These are phyloP conservation scores for Uloborus plumipes DNA, from an alignment of 2,888 invertebrate genomes.

Conservation along the genomic window DNA sequence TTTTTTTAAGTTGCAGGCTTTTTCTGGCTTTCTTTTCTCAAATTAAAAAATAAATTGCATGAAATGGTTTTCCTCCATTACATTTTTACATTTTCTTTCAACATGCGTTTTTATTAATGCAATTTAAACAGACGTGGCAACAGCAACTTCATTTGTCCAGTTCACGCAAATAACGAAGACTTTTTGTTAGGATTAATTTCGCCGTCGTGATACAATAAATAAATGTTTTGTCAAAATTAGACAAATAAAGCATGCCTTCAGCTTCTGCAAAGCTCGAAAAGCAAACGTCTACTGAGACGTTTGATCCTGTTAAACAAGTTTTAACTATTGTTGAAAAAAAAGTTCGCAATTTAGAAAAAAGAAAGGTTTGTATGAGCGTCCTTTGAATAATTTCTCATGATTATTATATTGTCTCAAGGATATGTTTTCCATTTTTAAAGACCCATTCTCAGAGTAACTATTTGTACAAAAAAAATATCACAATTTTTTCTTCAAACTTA, in stretches of 20 bases:
- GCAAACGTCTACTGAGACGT: constrained; percentile 77
- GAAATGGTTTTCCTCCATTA: too few species aligned
- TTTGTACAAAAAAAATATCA: too few species aligned
- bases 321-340: constrained; percentile 93
- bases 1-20: too few species aligned
- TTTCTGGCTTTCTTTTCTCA: too few species aligned
- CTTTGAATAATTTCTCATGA: background rate
- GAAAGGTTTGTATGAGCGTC: constrained; percentile 78
- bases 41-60: too few species aligned
- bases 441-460: too few species aligned
- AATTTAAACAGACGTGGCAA: constrained; percentile 6
- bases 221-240: constrained; percentile 50
- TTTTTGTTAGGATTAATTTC: background rate
- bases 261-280: constrained; percentile 88
- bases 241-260: constrained; percentile 74
- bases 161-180: constrained; percentile 16
- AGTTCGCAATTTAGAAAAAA: constrained; percentile 96
- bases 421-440: too few species aligned
- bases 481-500: too few species aligned
- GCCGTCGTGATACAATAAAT: constrained; percentile 10
- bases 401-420: too few species aligned
- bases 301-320: constrained; percentile 87
- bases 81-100: too few species aligned
- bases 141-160: background rate
- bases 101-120: too few species aligned